These are phyloP conservation scores for Melanotaenia trifasciata DNA, from an alignment of 2,797 vertebrate species.

Conservation along the genomic window DNA sequence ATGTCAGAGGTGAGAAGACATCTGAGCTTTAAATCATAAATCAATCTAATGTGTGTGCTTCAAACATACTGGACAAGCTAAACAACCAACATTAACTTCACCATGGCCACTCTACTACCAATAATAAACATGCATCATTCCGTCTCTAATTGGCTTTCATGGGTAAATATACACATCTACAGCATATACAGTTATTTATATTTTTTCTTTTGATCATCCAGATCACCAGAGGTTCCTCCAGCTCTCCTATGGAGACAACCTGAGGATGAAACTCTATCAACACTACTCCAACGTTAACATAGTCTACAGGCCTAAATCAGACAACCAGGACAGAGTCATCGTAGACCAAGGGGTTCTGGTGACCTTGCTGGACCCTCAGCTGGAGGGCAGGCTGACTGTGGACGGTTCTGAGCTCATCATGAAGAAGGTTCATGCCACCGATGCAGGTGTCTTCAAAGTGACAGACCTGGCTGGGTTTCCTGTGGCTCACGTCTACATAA, in stretches of 20 bases:
- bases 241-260: conserved; percentile 61
- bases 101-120: too few relatives aligned
- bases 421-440: conserved; percentile 67
- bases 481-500: conserved; percentile 78
- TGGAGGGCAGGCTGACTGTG: conserved; percentile 77
- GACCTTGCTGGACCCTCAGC: conserved; percentile 58
- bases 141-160: too few relatives aligned
- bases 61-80: too few relatives aligned
- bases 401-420: conserved; percentile 72
- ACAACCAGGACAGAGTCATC: conserved; percentile 65
- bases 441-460: conserved; percentile 76
- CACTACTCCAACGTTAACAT: conserved; percentile 68
- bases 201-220: conserved; percentile 31
- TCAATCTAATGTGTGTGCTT: too few relatives aligned
- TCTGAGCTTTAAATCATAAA: neutral
- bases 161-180: neutral
- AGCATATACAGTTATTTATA: neutral
- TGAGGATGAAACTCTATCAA: conserved; percentile 78
- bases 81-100: too few relatives aligned
- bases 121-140: too few relatives aligned
- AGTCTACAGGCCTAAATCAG: conserved; percentile 70
- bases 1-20: conserved; percentile 78
- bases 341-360: conserved; percentile 72
- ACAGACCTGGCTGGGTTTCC: conserved; percentile 76
- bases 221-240: conserved; percentile 78